Base-by-base conservation (phyloP, 2,888 invertebrate species). In the Neria commutata region DNA sequence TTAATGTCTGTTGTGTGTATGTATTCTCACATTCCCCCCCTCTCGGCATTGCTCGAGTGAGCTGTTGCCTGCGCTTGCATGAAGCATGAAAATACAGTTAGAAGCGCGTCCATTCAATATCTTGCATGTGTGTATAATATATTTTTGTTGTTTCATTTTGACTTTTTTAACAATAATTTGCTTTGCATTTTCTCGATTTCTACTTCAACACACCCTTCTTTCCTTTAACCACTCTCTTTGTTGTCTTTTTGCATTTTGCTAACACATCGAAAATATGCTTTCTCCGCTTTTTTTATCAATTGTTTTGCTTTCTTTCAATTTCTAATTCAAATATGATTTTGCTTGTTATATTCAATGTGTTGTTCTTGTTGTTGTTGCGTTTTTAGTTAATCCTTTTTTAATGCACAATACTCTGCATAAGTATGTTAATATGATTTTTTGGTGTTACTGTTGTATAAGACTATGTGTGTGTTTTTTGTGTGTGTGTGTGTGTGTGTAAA, bases 241-340 rank as follows among this genome's bases (percentile, higher is more conserved):
- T 11, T 40, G 10, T 40, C 2, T 40, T 11, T 40, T 5, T 40
- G n/a, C 17, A 17, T 14, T 34, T 34, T 34, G 34, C n/a, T 34
- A n/a, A 14, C n/a, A 72, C 75, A 75, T 72, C 75, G 75, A 72
- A 72, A 72, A 75, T 72, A 75, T 72, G 64, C 68, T 69, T 62
- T 47, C 17, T 29, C 48, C 67, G 54, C 67, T 73, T 67, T 66
- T 70, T 72, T 74, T 67, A 60, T 72, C 66, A 64, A 70, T 71
- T 74, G 68, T 72, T 69, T 68, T 74, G n/a, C n/a, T 73, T 66
- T 62, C 67, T 73, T 74, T 74, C 74, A 73, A 74, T 74, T 75
- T 75, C 74, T 74, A 72, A 74, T 72, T 75, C 75, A 75, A 75
- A 73, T 76, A 76, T 75, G 73, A 73, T 76, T n/a, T n/a, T n/a